Conservation (phyloP, 2,797 vertebrate genomes). For the Phrynocephalus guinanensis region DNA sequence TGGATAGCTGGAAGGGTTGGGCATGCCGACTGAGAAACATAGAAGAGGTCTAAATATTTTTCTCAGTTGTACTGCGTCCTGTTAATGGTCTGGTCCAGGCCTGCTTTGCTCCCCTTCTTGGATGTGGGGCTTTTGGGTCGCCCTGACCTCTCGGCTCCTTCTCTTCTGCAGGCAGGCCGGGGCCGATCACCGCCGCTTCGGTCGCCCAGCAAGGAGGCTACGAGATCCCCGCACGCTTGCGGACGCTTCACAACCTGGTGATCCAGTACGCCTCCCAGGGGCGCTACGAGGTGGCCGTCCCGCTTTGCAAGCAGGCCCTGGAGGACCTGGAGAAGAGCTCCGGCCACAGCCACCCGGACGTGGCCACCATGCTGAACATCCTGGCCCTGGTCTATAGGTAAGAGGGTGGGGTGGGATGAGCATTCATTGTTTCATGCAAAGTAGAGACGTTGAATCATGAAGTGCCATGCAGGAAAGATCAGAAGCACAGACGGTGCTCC, state of each 20-base stretch:
- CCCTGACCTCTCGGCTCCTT: not conserved
- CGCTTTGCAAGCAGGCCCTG: slow-evolving; percentile 90
- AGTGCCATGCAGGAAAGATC: no score
- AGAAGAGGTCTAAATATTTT: no score
- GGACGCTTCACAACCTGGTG: slow-evolving; percentile 90
- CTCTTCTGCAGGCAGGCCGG: not conserved
- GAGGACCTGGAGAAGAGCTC: slow-evolving; percentile 92
- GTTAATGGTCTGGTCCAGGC: no score
- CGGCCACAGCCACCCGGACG: slow-evolving; percentile 89
- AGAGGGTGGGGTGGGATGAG: not conserved
- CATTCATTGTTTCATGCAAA: no score
- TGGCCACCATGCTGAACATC: slow-evolving; percentile 93
- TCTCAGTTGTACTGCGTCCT: no score
- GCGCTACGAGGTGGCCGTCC: slow-evolving; percentile 90
- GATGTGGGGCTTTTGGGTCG: no score
- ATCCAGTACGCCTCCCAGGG: slow-evolving; percentile 92
- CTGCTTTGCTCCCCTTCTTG: no score
- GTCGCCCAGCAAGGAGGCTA: slow-evolving; percentile 89
- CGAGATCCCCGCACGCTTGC: slow-evolving; percentile 88
- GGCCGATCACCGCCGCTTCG: slow-evolving; percentile 11
- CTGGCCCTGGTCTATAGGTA: slow-evolving; percentile 90
- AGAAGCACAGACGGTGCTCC: no score
- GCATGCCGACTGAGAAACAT: no score
- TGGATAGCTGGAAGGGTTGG: no score
- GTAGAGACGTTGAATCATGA: no score